Conservation (phyloP, 2,797 vertebrate genomes). For the Artibeus jamaicensis region DNA sequence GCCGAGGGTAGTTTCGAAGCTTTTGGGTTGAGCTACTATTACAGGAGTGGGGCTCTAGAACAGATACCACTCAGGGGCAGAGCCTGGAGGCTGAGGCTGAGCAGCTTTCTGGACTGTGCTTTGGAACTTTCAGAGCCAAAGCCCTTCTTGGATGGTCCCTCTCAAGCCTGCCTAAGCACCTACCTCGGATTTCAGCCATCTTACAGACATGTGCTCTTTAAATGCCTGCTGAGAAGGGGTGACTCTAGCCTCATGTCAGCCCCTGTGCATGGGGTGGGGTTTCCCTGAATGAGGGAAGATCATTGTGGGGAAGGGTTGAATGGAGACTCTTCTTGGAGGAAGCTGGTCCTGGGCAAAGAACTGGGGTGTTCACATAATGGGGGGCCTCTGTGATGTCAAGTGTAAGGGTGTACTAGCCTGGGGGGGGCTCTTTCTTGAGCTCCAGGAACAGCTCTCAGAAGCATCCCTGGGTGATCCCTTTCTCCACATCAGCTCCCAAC, state of each 20-base stretch:
- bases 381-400: not conserved
- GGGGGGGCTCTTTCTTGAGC: not conserved
- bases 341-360: not conserved
- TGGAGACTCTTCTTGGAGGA: not conserved
- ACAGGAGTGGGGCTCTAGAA: not conserved
- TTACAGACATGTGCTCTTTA: no score
- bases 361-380: fast-evolving
- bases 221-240: no score
- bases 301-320: not conserved
- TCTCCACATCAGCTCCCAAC: not conserved
- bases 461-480: not conserved
- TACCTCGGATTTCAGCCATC: not conserved
- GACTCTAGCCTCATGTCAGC: not conserved
- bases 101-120: not conserved
- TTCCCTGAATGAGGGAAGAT: not conserved
- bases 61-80: not conserved
- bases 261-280: no score
- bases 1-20: no score
- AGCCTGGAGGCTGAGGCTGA: not conserved
- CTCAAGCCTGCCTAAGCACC: not conserved
- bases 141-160: no score
- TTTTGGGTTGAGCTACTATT: not conserved
- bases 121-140: not conserved
- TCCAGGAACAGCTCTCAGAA: not conserved
- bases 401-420: not conserved